Percentiles rank a stretch among this genome's conserved stretches.
Conservation (phyloP, 1,140 invertebrate species). For the Lycorma delicatula region DNA sequence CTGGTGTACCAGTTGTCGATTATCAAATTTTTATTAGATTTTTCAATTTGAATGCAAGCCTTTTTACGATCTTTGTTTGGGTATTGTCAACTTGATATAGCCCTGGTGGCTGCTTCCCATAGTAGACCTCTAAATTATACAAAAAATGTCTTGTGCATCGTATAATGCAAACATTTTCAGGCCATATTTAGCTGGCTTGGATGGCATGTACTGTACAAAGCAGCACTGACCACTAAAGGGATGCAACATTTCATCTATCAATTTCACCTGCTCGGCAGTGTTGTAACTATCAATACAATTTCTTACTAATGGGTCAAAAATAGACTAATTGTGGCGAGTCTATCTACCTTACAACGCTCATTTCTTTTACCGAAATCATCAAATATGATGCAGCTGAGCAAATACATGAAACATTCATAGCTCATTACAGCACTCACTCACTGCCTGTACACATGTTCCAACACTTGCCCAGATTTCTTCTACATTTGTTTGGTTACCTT, state of each 20-base stretch:
- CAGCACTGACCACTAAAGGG: slow-evolving; percentile 36
- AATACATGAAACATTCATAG: slow-evolving; percentile 28
- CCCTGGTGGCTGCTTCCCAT: slow-evolving; percentile 34
- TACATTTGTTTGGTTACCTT: slow-evolving; percentile 24
- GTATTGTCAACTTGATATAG: slow-evolving; percentile 30
- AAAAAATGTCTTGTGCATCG: slow-evolving; percentile 27
- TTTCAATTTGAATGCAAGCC: slow-evolving; percentile 25
- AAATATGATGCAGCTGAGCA: slow-evolving; percentile 30
- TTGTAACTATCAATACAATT: slow-evolving; percentile 35
- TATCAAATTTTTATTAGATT: slow-evolving; percentile 33
- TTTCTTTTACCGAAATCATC: slow-evolving; percentile 28
- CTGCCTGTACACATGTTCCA: slow-evolving; percentile 31
- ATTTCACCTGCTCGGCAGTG: slow-evolving; percentile 32
- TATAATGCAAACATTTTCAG: slow-evolving; percentile 31
- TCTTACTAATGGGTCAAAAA: slow-evolving; percentile 34
- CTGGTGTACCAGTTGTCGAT: slow-evolving; percentile 39
- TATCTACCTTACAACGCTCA: slow-evolving; percentile 28
- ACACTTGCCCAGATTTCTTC: slow-evolving; percentile 26
- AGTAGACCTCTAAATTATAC: slow-evolving; percentile 34
- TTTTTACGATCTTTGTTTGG: slow-evolving; percentile 26
- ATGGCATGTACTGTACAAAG: slow-evolving; percentile 39
- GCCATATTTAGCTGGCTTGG: slow-evolving; percentile 35
- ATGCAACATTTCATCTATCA: slow-evolving; percentile 38
- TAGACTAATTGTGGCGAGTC: slow-evolving; percentile 34
- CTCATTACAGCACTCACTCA: slow-evolving; percentile 21